A percentile compares a stretch with the other conserved stretches of the same genome.
Conservation (phyloP, 2,888 invertebrate genomes). For the Lordiphosa andalusiaca region DNA sequence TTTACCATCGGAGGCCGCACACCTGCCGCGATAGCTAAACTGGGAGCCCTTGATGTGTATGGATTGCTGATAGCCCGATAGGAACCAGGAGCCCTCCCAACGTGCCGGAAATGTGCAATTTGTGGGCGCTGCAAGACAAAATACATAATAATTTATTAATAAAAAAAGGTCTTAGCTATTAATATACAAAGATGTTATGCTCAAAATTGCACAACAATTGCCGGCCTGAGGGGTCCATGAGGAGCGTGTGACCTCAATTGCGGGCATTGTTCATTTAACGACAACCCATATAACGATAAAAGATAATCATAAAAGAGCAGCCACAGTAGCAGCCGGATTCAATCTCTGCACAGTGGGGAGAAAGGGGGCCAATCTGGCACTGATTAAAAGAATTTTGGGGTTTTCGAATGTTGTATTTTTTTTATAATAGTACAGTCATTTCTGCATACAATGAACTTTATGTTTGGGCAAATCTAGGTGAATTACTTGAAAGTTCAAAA, state of each 20-base stretch:
- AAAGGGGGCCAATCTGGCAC: too few relatives aligned
- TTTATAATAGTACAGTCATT: too few relatives aligned
- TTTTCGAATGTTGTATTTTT: too few relatives aligned
- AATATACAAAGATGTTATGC: constrained; percentile 43
- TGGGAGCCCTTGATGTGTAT: constrained; percentile 90
- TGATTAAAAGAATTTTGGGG: too few relatives aligned
- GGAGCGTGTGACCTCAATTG: constrained; percentile 60
- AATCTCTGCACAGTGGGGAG: not conserved
- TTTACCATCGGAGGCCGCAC: constrained; percentile 91
- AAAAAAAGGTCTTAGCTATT: constrained; percentile 43
- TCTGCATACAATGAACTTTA: too few relatives aligned
- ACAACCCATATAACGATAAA: constrained; percentile 27
- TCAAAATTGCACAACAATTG: constrained; percentile 48
- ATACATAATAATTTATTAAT: constrained; percentile 51
- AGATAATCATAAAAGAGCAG: constrained; percentile 45
- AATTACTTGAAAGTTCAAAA: too few relatives aligned
- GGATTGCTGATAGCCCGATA: constrained; percentile 92
- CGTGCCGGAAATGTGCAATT: constrained; percentile 90
- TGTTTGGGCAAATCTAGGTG: too few relatives aligned
- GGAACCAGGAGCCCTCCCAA: constrained; percentile 95
- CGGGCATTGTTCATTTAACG: constrained; percentile 67
- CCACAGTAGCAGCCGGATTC: constrained; percentile 10
- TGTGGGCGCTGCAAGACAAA: constrained; percentile 79
- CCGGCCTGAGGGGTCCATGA: constrained; percentile 20
- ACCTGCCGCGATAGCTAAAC: constrained; percentile 92